Base-by-base conservation (phyloP, 1,140 invertebrate species). In the Dendrolimus punctatus region DNA sequence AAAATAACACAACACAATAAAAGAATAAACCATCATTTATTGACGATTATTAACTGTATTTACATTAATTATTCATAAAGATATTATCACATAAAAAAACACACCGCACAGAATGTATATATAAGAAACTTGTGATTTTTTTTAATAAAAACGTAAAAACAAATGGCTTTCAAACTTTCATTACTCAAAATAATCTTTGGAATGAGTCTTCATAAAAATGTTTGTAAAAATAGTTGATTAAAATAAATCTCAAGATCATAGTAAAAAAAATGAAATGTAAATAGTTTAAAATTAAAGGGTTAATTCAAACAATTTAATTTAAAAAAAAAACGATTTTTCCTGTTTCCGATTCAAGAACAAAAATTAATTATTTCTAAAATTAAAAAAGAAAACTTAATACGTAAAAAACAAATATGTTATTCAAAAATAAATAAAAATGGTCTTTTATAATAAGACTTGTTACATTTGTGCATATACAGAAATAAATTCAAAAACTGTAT, bases 11-110 rank as follows among this genome's bases (percentile, higher is more conserved):
- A 6, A 56, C 63, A 61, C 23, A 39, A 58, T 76, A 82, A 76
- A 85, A 85, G 77, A 85, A 82, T 82, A 83, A 81, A 81, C 64
- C 72, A 78, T 79, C 23, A 23, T 67, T 82, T 76, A 81, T 78
- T 81, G 64, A 67, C 73, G 76, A 78, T 40, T 73, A 71, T 51
- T 80, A 80, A 80, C 71, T 71, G 67, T 73, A 71, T 65, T 68
- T 66, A 79, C 72, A 73, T 80, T 81, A 74, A 79, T 80, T 78
- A 75, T 81, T 70, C 76, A 65, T 71, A 72, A 74, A 74, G 69
- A 73, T 61, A 76, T 23, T 76, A 76, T 76, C 77, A 83, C 75
- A 80, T 73, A 80, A 78, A 74, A 23, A 62, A 71, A 69, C 60
- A 84, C 77, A 78, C 73, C 56, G 72, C 73, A 70, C 71, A 76